phyloP scores from a whole-genome alignment of 2,888 invertebrate species.

The Microctonus brassicae region DNA sequence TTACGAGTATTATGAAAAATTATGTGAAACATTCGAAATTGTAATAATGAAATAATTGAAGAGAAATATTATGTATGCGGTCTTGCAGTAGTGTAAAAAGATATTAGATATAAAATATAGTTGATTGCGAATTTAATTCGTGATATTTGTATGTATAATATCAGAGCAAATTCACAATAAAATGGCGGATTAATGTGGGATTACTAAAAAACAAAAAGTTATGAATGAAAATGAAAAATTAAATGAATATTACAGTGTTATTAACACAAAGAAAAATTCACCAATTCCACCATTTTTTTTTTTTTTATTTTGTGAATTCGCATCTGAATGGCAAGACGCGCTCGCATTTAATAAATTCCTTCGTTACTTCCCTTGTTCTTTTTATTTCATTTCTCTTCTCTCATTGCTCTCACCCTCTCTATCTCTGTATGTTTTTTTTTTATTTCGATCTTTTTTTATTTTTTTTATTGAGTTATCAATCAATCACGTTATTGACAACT shows the following conservation, averaged over 20 bases:
- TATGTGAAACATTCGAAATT: constrained; percentile 29
- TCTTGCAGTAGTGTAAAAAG: constrained; percentile 31
- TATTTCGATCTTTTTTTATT: no score
- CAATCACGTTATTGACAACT: constrained; percentile 19
- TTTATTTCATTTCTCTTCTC: not conserved
- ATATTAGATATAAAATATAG: constrained; percentile 6
- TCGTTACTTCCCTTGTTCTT: constrained; percentile 5
- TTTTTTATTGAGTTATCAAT: no score
- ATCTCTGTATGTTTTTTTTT: constrained; percentile 9
- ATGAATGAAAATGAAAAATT: not conserved
- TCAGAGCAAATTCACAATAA: not conserved
- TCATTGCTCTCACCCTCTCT: not conserved
- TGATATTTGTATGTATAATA: not conserved
- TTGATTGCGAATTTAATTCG: not conserved
- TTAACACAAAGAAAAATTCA: constrained; percentile 3
- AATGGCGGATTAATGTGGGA: not conserved
- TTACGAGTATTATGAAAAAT: constrained; percentile 32
- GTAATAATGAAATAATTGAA: constrained; percentile 22
- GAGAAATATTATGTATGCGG: constrained; percentile 41
- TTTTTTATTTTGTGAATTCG: constrained; percentile 14
- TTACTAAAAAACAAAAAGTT: not conserved
- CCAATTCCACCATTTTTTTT: not conserved
- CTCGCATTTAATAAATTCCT: constrained; percentile 17
- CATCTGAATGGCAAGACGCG: constrained; percentile 33
- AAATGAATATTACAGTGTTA: not conserved